Evolutionary conservation across 64 coral and sea anemone genomes (phyloP), one percentile per base, ranked within the genome.

Genomic region (Pocillopora damicornis): DNA sequence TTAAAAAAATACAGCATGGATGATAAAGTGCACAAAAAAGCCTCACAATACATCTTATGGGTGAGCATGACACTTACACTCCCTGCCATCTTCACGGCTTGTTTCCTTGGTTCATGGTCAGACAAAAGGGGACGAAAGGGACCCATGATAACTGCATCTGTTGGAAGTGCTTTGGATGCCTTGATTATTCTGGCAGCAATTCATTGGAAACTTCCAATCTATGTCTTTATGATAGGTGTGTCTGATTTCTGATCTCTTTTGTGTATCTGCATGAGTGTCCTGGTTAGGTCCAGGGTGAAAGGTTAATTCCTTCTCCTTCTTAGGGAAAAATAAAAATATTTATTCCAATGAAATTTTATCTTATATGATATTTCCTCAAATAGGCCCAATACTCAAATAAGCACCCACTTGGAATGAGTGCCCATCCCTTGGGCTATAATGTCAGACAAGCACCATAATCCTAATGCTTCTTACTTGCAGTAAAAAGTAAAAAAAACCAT

Each of bases 171-270:
- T 59, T 58, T 92, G 58, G 89, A 88, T 64, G 79, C 86, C 26
- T 25, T 90, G 22, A 87, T 94, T 65, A 75, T 91, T 17, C 75
- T 94, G 61, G 14, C 81, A 86, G 85, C 92, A 37, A 92, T 94
- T 69, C 89, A 98, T 59, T 73, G 74, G 42, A 89, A 98, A 51
- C 77, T 90, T 79, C 92, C 92, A 26, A 58, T 98, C 51, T 94
- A 89, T 58, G 81, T 90, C 4, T 94, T 98, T 79, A 94, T 94
- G 81, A 92, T 94, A 82, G 95, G 95, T 98, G 80, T 79, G 92
- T 60, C 10, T 59, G 5, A 5, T 38, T 38, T 42, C 35, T 1
- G 5, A 14, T 76, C 35, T 45, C 35, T 22, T 67, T 0, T 67
- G 16, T 20, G 22, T 6, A 20, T 20, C 6, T 1, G 16, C 17